These are phyloP conservation scores for Nezara viridula DNA, from an alignment of 2,888 invertebrate species.

Conservation along the genomic window DNA sequence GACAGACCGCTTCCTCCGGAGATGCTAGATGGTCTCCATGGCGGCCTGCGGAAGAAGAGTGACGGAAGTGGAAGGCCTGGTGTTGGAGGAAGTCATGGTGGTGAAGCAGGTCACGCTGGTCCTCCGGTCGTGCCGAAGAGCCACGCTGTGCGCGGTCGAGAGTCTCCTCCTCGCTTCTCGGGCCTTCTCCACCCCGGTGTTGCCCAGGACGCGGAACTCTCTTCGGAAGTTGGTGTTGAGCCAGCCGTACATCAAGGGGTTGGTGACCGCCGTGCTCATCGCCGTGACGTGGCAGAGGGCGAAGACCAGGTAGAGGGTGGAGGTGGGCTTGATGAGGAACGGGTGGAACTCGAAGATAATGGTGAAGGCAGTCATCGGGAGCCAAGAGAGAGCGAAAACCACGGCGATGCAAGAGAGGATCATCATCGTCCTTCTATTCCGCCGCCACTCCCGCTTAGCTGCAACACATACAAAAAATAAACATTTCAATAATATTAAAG, in stretches of 20 bases:
- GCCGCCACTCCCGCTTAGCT: conserved; percentile 67
- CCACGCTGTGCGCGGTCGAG: conserved; percentile 62
- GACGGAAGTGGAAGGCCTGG: conserved; percentile 64
- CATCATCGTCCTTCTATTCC: conserved; percentile 69
- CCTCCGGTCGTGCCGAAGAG: conserved; percentile 64
- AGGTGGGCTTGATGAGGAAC: conserved; percentile 64
- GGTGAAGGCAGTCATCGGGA: conserved; percentile 74
- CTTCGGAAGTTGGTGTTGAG: conserved; percentile 74
- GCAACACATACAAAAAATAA: conserved; percentile 47
- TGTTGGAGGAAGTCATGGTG: conserved; percentile 65
- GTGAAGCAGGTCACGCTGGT: conserved; percentile 66
- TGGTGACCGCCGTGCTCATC: conserved; percentile 73
- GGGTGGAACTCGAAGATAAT: conserved; percentile 69
- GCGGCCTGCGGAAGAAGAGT: conserved; percentile 62
- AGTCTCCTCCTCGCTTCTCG: conserved; percentile 58
- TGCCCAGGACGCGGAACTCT: conserved; percentile 68
- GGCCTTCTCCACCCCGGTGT: conserved; percentile 60
- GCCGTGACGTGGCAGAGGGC: conserved; percentile 73
- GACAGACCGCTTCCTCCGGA: conserved; percentile 56
- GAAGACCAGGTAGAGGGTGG: conserved; percentile 68
- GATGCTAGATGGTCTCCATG: conserved; percentile 62
- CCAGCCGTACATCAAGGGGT: conserved; percentile 75
- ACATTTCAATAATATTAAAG: no score
- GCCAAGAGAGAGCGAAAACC: conserved; percentile 74
- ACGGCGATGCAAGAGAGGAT: conserved; percentile 72